phyloP scores from a whole-genome alignment of 2,797 vertebrate species.

The Scolopax bukidnonensis region DNA sequence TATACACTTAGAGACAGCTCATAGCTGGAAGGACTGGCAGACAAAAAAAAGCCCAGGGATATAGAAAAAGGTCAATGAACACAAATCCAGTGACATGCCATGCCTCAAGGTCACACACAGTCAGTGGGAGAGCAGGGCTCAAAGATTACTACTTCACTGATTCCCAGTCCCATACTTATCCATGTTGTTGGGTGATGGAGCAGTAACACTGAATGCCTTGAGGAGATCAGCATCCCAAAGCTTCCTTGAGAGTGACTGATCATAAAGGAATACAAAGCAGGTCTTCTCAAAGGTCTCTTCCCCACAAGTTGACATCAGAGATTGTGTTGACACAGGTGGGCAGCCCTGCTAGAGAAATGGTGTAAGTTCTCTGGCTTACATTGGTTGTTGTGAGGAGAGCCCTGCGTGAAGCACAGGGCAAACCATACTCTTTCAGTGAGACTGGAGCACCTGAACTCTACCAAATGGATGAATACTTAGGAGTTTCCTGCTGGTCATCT shows the following conservation, averaged over 20 bases:
- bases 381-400: background rate
- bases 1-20: background rate
- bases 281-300: background rate
- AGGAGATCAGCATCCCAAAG: background rate
- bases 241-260: background rate
- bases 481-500: background rate
- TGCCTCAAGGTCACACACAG: background rate
- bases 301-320: background rate
- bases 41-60: background rate
- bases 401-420: background rate
- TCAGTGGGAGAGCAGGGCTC: background rate
- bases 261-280: background rate
- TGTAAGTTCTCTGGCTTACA: background rate
- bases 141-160: rapidly evolving
- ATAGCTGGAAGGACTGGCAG: background rate
- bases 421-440: background rate
- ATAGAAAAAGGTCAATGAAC: background rate
- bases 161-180: background rate
- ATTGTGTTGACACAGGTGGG: background rate
- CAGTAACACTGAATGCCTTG: background rate
- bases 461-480: background rate
- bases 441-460: background rate
- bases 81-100: background rate
- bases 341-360: background rate
- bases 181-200: background rate